phyloP scores from a whole-genome alignment of 1,140 invertebrate species.

The Drosophila teissieri region DNA sequence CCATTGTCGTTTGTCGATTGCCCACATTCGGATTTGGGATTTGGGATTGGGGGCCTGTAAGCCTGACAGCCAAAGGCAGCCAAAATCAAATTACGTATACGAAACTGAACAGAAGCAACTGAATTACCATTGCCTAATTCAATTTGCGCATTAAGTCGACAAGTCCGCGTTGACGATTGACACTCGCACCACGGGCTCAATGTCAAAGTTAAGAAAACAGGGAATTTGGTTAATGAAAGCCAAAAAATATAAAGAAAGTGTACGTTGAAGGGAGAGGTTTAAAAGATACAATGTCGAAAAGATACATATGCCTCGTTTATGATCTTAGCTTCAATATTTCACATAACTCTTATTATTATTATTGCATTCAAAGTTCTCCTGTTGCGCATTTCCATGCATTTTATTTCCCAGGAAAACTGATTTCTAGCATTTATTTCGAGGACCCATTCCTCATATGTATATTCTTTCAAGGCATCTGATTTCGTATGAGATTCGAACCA shows the following conservation, averaged over 20 bases:
- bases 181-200: conserved; percentile 56
- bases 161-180: conserved; percentile 46
- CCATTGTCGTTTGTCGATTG: conserved; percentile 2
- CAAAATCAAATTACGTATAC: conserved; percentile 59
- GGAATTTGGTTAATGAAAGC: not conserved
- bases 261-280: not conserved
- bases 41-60: conserved; percentile 11
- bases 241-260: not conserved
- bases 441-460: not conserved
- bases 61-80: conserved; percentile 46
- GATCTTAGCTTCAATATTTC: not conserved
- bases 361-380: not conserved
- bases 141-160: conserved; percentile 64
- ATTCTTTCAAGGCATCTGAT: conserved; percentile 5
- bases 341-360: not conserved
- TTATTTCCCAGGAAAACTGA: not conserved
- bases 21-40: not conserved
- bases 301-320: not conserved
- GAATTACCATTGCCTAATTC: conserved; percentile 61
- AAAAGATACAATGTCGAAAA: not conserved
- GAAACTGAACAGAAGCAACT: conserved; percentile 20
- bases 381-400: not conserved
- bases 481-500: conserved; percentile 10
- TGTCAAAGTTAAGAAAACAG: conserved; percentile 45
- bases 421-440: not conserved